Conservation (phyloP, 2,113 vertebrate species). For the Nothoprocta pentlandii region DNA sequence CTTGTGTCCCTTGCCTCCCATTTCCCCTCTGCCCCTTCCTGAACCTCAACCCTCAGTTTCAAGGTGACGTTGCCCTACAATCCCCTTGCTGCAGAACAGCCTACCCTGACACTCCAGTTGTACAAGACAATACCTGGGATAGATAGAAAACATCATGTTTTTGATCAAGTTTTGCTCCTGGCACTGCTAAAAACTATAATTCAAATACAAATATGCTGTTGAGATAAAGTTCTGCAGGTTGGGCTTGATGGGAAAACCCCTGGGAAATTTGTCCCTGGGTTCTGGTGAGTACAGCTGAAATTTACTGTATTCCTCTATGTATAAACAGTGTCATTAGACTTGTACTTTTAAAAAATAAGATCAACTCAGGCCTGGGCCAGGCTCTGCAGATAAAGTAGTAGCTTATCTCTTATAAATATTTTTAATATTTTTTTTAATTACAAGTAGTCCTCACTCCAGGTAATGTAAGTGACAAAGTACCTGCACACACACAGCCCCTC, state of each 20-base stretch:
- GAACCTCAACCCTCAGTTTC: background rate
- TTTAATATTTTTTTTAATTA: slow-evolving; percentile 75
- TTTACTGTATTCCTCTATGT: background rate
- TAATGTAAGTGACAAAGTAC: slow-evolving; percentile 77
- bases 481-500: slow-evolving; percentile 74
- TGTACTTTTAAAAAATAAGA: slow-evolving; percentile 76
- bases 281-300: background rate
- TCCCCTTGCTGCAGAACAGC: rapidly evolving
- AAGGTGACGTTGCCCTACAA: background rate
- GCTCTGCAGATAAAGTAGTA: slow-evolving; percentile 78
- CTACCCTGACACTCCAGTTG: background rate
- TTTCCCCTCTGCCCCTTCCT: background rate
- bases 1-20: background rate
- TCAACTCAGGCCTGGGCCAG: slow-evolving; percentile 68
- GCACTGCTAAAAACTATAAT: background rate
- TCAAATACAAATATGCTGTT: background rate
- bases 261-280: background rate
- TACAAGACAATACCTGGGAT: background rate
- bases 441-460: slow-evolving; percentile 77
- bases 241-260: background rate
- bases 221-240: background rate
- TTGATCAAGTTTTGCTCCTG: background rate
- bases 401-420: slow-evolving; percentile 81
- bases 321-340: slow-evolving; percentile 74
- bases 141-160: background rate